Evolutionary conservation across 2,888 invertebrate genomes (phyloP), one percentile per base, ranked within the genome.

Genomic region (Tridacna gigas): DNA sequence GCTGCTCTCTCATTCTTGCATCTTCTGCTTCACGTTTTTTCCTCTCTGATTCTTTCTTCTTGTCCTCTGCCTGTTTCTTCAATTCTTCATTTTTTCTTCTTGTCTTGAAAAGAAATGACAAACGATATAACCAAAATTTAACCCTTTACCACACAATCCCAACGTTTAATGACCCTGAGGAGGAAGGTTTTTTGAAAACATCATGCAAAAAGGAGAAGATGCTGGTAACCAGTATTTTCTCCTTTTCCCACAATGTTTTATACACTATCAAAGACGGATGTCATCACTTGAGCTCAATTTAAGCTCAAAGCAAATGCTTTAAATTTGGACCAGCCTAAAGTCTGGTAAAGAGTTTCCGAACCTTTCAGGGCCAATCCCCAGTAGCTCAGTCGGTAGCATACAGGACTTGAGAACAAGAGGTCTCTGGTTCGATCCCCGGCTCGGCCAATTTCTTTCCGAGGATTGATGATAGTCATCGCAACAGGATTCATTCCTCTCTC

Each of bases 51-150:
- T 92, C 91, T 37, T 86, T 89, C 86, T 92, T 90, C 73, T 86
- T 89, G 4, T 89, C 90, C n/a, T 92, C 92, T 26, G 91, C 88
- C 65, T 89, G 86, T 63, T 83, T 83, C 65, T 89, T 85, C 60
- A 92, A 60, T 74, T 91, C 90, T 74, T 92, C 92, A 88, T 91
- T 88, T 48, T 91, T 90, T 45, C 87, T 82, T 25, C 91, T 86
- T 63, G 91, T 88, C 92, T 92, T n/a, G n/a, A n/a, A n/a, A n/a
- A n/a, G 74, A 61, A 63, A 63, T 47, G 47, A 47, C 15, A 45
- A 51, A 74, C 1, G 22, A 22, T 22, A 22, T 13, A 63, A 63
- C 12, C 20, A 63, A 22, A 3, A 56, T 1, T 56, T 51, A 15
- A 51, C 51, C 51, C 51, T 51, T 51, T 51, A 11, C 51, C 51